Conservation (phyloP, 2,797 vertebrate genomes). For the Psittacula derbiana region DNA sequence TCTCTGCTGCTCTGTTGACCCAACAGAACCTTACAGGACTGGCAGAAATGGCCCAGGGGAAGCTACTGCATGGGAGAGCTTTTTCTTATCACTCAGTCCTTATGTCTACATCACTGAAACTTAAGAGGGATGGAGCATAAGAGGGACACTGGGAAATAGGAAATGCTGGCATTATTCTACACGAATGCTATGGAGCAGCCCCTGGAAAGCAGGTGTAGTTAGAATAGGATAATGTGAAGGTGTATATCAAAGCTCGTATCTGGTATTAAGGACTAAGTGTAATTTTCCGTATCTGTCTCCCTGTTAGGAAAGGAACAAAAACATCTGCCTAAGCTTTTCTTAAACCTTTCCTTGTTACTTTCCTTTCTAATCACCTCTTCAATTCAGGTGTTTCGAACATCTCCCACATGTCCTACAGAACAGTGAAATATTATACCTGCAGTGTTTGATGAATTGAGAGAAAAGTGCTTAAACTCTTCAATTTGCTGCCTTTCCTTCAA, state of each 20-base stretch:
- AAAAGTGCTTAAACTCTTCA: not conserved
- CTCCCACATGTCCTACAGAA: not conserved
- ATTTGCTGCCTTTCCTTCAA: not conserved
- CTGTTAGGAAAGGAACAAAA: not conserved
- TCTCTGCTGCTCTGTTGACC: not conserved
- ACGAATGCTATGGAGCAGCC: not conserved
- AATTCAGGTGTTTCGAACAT: not conserved
- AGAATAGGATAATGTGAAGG: not conserved
- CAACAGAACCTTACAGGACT: not conserved
- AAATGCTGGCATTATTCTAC: not conserved
- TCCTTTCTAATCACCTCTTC: not conserved
- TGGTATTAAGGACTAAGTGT: not conserved
- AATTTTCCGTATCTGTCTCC: not conserved
- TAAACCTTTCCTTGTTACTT: not conserved
- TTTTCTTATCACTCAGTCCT: not conserved
- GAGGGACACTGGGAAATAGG: not conserved
- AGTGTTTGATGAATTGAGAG: not conserved
- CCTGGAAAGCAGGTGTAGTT: not conserved
- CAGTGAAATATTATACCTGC: not conserved
- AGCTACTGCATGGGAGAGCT: not conserved
- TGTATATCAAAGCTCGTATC: not conserved
- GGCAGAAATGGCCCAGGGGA: not conserved
- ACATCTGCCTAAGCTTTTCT: not conserved
- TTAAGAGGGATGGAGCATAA: not conserved
- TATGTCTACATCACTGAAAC: not conserved